Evolutionary conservation across 2,797 vertebrate species (phyloP).

Genomic region (Danio kyathit): DNA sequence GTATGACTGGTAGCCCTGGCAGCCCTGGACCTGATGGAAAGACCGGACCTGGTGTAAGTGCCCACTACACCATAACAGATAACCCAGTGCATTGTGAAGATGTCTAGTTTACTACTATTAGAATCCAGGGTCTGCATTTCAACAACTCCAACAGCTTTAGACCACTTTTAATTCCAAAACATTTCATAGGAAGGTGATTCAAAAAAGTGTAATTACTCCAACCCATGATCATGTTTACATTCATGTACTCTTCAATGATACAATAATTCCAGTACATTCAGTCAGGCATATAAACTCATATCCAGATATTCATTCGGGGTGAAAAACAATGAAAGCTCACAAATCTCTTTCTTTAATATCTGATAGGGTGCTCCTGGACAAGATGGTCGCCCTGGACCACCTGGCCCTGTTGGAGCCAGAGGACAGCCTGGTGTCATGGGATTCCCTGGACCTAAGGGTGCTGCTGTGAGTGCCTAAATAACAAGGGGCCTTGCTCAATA

Average conservation of each 20-base stretch:
- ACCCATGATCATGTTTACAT: no score
- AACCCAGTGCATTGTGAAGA: not conserved
- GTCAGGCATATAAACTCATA: not conserved
- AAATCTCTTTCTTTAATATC: not conserved
- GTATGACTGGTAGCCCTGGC: conserved; percentile 90
- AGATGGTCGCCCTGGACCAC: conserved; percentile 87
- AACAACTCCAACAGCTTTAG: not conserved
- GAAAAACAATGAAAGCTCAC: not conserved
- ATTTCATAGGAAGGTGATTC: not conserved
- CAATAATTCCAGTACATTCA: no score
- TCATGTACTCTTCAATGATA: no score
- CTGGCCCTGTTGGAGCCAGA: conserved; percentile 84
- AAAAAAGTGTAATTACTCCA: not conserved
- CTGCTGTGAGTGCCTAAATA: conserved; percentile 81
- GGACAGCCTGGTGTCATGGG: conserved; percentile 92
- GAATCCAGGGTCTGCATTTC: not conserved
- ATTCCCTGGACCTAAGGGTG: conserved; percentile 91
- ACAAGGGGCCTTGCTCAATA: not conserved
- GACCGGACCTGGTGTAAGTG: conserved; percentile 84
- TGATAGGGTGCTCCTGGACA: conserved; percentile 85
- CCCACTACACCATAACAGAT: not conserved
- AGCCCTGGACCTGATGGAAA: conserved; percentile 90
- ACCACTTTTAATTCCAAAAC: not conserved
- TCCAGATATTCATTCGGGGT: not conserved
- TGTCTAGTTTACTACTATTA: not conserved